Percentiles rank a stretch among this genome's conserved stretches.
Evolutionary conservation across 1,140 invertebrate species (phyloP).

Genomic region (Calosoma granatense): DNA sequence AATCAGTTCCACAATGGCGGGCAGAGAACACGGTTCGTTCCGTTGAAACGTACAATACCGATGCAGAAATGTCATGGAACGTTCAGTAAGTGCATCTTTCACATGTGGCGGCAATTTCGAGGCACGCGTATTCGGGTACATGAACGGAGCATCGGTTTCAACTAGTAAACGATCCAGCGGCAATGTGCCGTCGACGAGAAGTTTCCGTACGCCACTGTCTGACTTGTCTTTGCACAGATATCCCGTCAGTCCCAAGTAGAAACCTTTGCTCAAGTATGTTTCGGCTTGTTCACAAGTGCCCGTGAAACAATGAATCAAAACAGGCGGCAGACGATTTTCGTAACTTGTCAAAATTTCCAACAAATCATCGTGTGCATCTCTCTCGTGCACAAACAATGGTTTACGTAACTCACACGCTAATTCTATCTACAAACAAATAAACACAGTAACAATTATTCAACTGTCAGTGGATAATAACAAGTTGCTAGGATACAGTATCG

Average conservation of each 20-base stretch:
- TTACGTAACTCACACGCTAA: constrained; percentile 79
- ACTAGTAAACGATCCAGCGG: constrained; percentile 77
- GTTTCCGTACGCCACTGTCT: constrained; percentile 74
- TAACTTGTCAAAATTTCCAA: constrained; percentile 47
- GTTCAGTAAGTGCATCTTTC: constrained; percentile 77
- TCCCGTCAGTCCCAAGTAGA: constrained; percentile 79
- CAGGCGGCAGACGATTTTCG: constrained; percentile 56
- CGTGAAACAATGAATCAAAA: constrained; percentile 89
- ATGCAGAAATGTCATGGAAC: constrained; percentile 53
- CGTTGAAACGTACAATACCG: constrained; percentile 89
- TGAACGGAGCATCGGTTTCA: constrained; percentile 90
- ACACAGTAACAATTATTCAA: constrained; percentile 13
- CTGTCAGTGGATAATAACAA: constrained; percentile 12
- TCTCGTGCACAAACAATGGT: constrained; percentile 85
- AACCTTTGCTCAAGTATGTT: constrained; percentile 77
- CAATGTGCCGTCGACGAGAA: constrained; percentile 68
- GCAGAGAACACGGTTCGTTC: constrained; percentile 90
- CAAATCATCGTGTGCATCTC: constrained; percentile 79
- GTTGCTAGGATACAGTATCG: too few relatives aligned
- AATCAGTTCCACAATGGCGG: constrained; percentile 87
- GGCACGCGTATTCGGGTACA: constrained; percentile 91
- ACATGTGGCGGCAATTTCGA: constrained; percentile 80
- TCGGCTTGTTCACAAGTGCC: constrained; percentile 77
- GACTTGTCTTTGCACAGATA: constrained; percentile 92
- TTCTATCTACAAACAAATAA: constrained; percentile 54